Evolutionary conservation across 2,888 invertebrate species (phyloP), one percentile per base, ranked within the genome.

Genomic region (Therioaphis trifolii): DNA sequence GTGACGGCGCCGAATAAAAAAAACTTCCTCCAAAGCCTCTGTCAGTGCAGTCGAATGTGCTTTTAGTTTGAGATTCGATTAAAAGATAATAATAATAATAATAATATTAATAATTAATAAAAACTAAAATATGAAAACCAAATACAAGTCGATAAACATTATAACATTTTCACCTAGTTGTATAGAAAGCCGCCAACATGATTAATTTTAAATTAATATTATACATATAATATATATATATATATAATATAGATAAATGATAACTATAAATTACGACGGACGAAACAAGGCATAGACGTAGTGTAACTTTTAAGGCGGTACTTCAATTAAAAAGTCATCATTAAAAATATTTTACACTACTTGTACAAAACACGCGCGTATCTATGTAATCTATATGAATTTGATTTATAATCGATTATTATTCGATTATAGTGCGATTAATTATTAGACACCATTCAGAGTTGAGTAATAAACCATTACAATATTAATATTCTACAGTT

Each of bases 51-150:
- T 40, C 15, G 43, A 75, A 58, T 58, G 40, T 24, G 35, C 52
- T 75, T 75, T 43, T 75, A 58, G 58, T 75, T 58, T 24, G 7
- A 75, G 58, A 75, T 75, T 35, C 75, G 24, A 75, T 75, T 75
- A 58, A 75, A 75, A 75, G 75, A 75, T 75, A 71, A 27, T 49
- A 7, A 24, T 24, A 21, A n/a, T 14, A 68, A 52, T 63, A 63
- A 4, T 0, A 4, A 43, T 11, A n/a, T n/a, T n/a, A n/a, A n/a
- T n/a, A n/a, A 35, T 66, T 40, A 66, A 11, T 18, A 66, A 35
- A n/a, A 66, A 40, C 35, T 40, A 66, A 1, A 1, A 35, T 35
- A 68, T 12, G 40, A 55, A 72, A 52, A 4, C 15, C 9, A 27
- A 49, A 49, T 15, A 12, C 18, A 0, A 24, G 21, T 49, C 15